Percentiles rank a stretch among this genome's conserved stretches.
Evolutionary conservation across 2,888 invertebrate genomes (phyloP).

Genomic region (Chaitophorus viminalis): DNA sequence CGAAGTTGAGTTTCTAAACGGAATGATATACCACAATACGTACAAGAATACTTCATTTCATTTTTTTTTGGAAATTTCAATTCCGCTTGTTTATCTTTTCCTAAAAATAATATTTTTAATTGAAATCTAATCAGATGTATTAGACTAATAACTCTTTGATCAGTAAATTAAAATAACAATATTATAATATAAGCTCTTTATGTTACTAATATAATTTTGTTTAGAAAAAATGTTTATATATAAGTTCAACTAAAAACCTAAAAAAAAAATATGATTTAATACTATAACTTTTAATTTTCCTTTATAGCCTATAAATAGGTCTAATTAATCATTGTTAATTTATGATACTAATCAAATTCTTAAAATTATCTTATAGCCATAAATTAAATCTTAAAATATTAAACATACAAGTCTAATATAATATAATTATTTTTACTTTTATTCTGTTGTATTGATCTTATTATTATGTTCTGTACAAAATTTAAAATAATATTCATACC

Average conservation of each 20-base stretch:
- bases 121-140: neutral
- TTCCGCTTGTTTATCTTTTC: conserved; percentile 47
- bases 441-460: too few species aligned
- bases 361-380: neutral
- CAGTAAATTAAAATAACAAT: neutral
- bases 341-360: neutral
- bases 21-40: conserved; percentile 73
- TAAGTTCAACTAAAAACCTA: neutral
- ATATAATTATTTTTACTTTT: neutral
- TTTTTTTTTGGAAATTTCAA: conserved; percentile 54
- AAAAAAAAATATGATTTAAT: neutral
- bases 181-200: neutral
- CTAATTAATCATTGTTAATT: neutral
- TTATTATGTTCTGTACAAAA: too few species aligned
- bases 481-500: too few species aligned
- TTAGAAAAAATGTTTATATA: neutral
- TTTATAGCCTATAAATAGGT: neutral
- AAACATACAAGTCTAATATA: neutral
- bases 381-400: neutral
- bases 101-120: conserved; percentile 16
- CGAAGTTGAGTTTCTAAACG: conserved; percentile 71
- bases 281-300: too few species aligned
- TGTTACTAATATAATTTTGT: neutral
- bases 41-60: conserved; percentile 67
- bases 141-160: neutral